A percentile compares a stretch with the other conserved stretches of the same genome.
Evolutionary conservation across 2,797 vertebrate species (phyloP).

Genomic region (Megalops cyprinoides): DNA sequence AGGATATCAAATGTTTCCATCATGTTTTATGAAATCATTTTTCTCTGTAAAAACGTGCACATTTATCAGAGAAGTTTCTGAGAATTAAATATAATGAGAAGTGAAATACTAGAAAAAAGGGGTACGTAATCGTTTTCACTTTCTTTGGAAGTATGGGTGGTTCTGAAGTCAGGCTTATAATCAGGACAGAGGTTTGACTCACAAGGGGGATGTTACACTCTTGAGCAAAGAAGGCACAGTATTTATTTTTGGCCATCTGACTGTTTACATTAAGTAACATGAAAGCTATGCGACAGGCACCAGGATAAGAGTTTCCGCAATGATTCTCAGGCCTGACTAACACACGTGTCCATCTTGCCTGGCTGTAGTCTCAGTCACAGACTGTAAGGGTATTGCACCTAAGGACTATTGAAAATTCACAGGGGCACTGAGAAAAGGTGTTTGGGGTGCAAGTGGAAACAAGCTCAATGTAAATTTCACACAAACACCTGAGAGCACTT

Average conservation of each 20-base stretch:
- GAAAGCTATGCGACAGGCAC: too few relatives aligned
- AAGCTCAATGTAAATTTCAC: neutral
- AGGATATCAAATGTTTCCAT: neutral
- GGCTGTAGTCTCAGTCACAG: too few relatives aligned
- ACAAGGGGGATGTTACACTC: neutral
- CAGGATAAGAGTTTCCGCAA: too few relatives aligned
- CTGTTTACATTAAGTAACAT: too few relatives aligned
- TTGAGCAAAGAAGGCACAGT: neutral
- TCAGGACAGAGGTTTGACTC: neutral
- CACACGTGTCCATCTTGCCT: too few relatives aligned
- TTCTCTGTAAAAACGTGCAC: neutral
- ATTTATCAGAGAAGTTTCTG: neutral
- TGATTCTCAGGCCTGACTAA: too few relatives aligned
- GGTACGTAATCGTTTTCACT: neutral
- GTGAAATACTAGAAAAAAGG: too few relatives aligned
- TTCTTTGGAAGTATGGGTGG: neutral
- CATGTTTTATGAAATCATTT: neutral
- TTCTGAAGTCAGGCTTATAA: neutral
- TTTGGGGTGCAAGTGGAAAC: neutral
- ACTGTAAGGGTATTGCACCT: too few relatives aligned
- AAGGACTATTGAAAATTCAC: too few relatives aligned
- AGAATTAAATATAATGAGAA: too few relatives aligned
- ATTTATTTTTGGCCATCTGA: neutral
- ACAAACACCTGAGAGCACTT: neutral
- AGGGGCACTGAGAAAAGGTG: neutral